Evolutionary conservation across 2,888 invertebrate genomes (phyloP).

Genomic region (Chaetogeoica ovagalla): DNA sequence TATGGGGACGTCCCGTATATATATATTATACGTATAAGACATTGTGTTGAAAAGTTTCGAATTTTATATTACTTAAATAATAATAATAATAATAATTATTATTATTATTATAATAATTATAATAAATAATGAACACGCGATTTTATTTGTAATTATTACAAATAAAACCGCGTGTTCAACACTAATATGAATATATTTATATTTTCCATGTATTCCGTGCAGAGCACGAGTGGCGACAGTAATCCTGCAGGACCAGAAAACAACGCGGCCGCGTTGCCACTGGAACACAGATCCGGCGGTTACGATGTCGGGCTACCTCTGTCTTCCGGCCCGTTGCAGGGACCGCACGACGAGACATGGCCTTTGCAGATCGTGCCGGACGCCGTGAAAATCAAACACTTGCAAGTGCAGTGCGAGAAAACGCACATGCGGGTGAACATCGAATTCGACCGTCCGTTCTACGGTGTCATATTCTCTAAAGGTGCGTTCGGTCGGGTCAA

Average conservation of each 20-base stretch:
- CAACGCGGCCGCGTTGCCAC: conserved; percentile 56
- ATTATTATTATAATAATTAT: too few species aligned
- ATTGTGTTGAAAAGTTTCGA: too few species aligned
- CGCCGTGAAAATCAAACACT: conserved; percentile 89
- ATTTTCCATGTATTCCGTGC: neutral
- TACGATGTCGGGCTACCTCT: conserved; percentile 55
- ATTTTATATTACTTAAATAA: too few species aligned
- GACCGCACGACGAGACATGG: conserved; percentile 74
- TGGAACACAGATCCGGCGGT: conserved; percentile 58
- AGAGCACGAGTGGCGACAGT: conserved; percentile 53
- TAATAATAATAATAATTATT: too few species aligned
- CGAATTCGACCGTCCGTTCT: conserved; percentile 92
- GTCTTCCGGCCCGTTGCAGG: conserved; percentile 58
- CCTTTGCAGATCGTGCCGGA: conserved; percentile 80
- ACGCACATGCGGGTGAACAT: conserved; percentile 94
- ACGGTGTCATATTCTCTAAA: conserved; percentile 95
- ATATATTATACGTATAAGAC: too few species aligned
- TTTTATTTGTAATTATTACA: too few species aligned
- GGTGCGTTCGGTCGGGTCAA: conserved; percentile 59
- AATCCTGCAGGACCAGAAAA: conserved; percentile 45
- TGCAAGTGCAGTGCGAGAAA: conserved; percentile 94
- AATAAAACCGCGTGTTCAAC: too few species aligned
- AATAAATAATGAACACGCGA: too few species aligned
- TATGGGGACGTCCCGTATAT: too few species aligned
- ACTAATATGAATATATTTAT: too few species aligned